These are phyloP conservation scores for Heliornis fulica DNA, from an alignment of 2,113 vertebrate genomes.

Conservation along the genomic window DNA sequence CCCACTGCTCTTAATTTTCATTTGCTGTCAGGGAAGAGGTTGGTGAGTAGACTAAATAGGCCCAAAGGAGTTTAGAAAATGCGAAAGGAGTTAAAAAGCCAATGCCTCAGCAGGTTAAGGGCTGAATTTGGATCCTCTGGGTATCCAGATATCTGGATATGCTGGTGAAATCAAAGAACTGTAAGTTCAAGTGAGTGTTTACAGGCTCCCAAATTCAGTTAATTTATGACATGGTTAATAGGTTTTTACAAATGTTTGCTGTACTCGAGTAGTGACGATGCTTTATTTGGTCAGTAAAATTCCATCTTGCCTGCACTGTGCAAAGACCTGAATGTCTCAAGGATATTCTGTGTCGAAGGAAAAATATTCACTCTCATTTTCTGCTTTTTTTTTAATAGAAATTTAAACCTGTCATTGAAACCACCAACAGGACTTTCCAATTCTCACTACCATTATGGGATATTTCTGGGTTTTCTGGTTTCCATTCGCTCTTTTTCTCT, in stretches of 20 bases:
- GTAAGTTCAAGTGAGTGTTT: slow-evolving; percentile 51
- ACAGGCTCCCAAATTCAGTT: slow-evolving; percentile 57
- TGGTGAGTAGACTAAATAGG: background rate
- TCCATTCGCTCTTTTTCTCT: slow-evolving; percentile 41
- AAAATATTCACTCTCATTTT: slow-evolving; percentile 73
- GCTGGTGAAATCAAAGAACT: slow-evolving; percentile 39
- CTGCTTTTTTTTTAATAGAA: slow-evolving; percentile 41
- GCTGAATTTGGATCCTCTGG: background rate
- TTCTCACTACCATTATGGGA: slow-evolving; percentile 31
- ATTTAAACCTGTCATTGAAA: slow-evolving; percentile 60
- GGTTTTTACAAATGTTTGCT: slow-evolving; percentile 78
- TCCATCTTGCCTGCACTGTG: slow-evolving; percentile 61
- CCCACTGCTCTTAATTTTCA: background rate
- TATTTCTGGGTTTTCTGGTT: slow-evolving; percentile 60
- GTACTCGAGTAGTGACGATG: slow-evolving; percentile 63
- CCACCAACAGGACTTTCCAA: slow-evolving; percentile 50
- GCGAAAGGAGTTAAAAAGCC: background rate
- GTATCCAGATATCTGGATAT: background rate
- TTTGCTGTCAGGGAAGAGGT: background rate
- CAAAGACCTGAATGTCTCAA: slow-evolving; percentile 71
- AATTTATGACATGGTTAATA: slow-evolving; percentile 73
- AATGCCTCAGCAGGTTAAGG: background rate
- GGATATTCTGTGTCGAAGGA: slow-evolving; percentile 69
- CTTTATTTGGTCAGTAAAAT: slow-evolving; percentile 71
- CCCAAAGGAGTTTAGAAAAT: background rate